phyloP scores from a whole-genome alignment of 2,888 invertebrate genomes.

The Ommatoiulus sabulosus region DNA sequence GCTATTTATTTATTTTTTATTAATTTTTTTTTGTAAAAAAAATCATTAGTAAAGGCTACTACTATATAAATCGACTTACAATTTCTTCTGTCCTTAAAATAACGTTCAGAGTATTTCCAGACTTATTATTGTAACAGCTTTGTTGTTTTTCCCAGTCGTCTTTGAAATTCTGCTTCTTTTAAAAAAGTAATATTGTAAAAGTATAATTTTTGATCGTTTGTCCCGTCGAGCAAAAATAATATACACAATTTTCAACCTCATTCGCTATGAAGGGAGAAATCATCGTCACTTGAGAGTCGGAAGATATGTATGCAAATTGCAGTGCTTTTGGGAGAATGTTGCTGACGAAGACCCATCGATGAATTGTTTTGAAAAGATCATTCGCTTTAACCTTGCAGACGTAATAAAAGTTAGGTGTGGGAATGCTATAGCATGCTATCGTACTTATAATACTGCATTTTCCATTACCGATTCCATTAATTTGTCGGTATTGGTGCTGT shows the following conservation, averaged over 20 bases:
- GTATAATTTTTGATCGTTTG: too few species aligned
- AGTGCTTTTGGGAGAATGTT: not conserved
- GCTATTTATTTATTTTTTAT: too few species aligned
- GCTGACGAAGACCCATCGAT: not conserved
- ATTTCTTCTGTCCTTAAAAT: not conserved
- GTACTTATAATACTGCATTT: not conserved
- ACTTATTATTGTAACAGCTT: not conserved
- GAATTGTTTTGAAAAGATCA: slow-evolving; percentile 4
- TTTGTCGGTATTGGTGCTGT: not conserved
- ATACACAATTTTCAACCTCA: not conserved
- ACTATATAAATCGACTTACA: not conserved
- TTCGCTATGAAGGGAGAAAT: not conserved
- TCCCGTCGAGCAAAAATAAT: too few species aligned
- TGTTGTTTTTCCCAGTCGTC: not conserved
- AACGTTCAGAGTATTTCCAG: not conserved
- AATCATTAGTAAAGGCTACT: not conserved
- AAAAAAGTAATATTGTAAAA: not conserved
- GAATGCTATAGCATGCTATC: not conserved
- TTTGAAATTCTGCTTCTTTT: not conserved
- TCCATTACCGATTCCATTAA: not conserved
- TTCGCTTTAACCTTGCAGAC: not conserved
- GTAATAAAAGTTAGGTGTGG: not conserved
- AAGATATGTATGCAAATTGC: not conserved
- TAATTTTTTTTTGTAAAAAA: not conserved
- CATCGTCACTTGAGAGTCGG: slow-evolving; percentile 38